These are phyloP conservation scores for Melanotus villosus DNA, from an alignment of 2,888 invertebrate genomes.

Conservation along the genomic window DNA sequence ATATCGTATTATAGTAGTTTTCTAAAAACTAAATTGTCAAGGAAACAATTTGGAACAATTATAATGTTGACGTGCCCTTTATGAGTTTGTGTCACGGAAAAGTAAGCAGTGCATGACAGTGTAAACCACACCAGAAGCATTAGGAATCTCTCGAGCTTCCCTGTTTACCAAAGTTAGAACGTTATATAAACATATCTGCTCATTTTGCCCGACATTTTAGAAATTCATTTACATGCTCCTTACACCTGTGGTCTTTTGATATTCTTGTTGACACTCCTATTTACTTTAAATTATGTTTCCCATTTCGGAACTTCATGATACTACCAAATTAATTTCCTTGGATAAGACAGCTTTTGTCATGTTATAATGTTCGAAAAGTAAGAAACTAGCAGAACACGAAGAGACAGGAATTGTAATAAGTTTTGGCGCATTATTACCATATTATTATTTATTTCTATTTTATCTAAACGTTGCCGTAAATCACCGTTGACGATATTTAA, in stretches of 20 bases:
- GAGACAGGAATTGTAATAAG: no score
- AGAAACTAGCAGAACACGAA: no score
- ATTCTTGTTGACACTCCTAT: neutral
- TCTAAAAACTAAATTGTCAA: no score
- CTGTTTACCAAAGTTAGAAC: conserved; percentile 16
- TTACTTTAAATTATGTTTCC: neutral
- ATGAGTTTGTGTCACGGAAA: conserved; percentile 26
- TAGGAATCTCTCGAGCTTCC: conserved; percentile 25
- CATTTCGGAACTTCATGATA: no score
- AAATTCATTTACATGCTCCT: conserved; percentile 10
- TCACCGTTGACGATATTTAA: no score
- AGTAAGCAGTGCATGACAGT: conserved; percentile 28
- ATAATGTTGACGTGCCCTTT: conserved; percentile 12
- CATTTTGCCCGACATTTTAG: conserved; percentile 8
- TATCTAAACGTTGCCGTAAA: no score
- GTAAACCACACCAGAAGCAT: conserved; percentile 33
- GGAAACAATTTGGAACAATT: neutral
- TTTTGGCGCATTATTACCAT: no score
- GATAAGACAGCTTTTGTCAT: no score
- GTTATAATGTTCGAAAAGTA: no score
- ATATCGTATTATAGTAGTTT: no score
- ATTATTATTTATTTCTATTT: no score
- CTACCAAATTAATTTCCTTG: no score
- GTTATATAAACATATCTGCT: conserved; percentile 17
- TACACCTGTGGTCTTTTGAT: neutral